phyloP scores from a whole-genome alignment of 2,888 invertebrate species.

The Drosophila mimica region DNA sequence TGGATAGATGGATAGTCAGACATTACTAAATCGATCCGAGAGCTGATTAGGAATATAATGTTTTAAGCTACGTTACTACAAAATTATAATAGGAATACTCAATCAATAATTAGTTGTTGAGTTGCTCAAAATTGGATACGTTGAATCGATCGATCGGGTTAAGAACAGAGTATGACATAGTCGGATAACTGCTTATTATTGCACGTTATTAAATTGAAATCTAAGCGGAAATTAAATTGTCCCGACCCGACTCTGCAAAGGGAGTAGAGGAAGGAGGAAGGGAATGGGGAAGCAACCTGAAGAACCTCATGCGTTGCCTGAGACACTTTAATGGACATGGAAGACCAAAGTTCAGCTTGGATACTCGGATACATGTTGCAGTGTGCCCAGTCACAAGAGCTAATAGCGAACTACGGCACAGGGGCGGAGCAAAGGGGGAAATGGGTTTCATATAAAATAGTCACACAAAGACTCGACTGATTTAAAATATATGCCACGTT shows the following conservation, averaged over 20 bases:
- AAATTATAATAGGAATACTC: not conserved
- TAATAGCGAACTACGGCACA: slow-evolving; percentile 3
- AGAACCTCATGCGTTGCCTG: slow-evolving; percentile 44
- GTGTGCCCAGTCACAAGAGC: slow-evolving; percentile 3
- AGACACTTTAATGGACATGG: slow-evolving; percentile 73
- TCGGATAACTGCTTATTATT: too few relatives aligned
- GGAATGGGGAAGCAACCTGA: not conserved
- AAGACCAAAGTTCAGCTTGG: slow-evolving; percentile 65
- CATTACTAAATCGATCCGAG: too few relatives aligned
- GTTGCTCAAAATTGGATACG: too few relatives aligned
- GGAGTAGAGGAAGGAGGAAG: too few relatives aligned
- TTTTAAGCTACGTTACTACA: too few relatives aligned
- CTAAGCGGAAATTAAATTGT: slow-evolving; percentile 79
- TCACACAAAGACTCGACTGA: not conserved
- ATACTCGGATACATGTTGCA: slow-evolving; percentile 35
- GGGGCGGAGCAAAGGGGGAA: not conserved
- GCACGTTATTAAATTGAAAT: slow-evolving; percentile 70
- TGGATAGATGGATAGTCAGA: not conserved
- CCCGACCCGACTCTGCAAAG: slow-evolving; percentile 55
- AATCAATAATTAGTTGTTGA: too few relatives aligned
- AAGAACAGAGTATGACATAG: not conserved
- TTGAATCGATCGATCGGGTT: too few relatives aligned
- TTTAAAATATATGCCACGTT: not conserved
- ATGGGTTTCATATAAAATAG: too few relatives aligned
- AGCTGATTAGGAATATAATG: too few relatives aligned